Percentiles rank a stretch among this genome's conserved stretches.
These are phyloP conservation scores for Gymnosoma rotundatum DNA, from an alignment of 2,888 invertebrate species.

Conservation along the genomic window DNA sequence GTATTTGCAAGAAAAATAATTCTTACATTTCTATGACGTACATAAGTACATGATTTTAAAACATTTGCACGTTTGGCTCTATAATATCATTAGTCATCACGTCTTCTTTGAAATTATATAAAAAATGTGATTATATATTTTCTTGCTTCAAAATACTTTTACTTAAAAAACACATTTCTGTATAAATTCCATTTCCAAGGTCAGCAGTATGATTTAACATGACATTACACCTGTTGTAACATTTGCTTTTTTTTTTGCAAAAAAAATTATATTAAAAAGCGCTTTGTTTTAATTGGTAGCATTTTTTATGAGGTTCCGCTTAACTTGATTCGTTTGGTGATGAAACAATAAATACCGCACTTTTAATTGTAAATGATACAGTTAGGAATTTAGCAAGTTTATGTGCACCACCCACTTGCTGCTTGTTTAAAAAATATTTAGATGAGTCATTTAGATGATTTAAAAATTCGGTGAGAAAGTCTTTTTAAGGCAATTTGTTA, in stretches of 20 bases:
- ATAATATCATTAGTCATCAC: too few relatives aligned
- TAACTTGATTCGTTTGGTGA: constrained; percentile 40
- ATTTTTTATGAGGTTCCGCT: not conserved
- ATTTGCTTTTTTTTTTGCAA: too few relatives aligned
- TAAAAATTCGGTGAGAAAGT: not conserved
- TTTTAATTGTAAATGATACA: constrained; percentile 3
- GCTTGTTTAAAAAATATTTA: not conserved
- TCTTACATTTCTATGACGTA: too few relatives aligned
- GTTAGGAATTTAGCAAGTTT: constrained; percentile 19
- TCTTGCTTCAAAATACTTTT: too few relatives aligned
- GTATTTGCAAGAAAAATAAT: too few relatives aligned
- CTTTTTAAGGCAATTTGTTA: not conserved
- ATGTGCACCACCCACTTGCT: constrained; percentile 17
- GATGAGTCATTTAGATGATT: constrained; percentile 20
- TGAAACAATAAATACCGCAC: constrained; percentile 13
- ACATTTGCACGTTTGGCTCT: not conserved
- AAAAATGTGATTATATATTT: too few relatives aligned
- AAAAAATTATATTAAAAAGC: too few relatives aligned
- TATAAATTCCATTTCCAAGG: too few relatives aligned
- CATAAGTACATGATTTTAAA: not conserved
- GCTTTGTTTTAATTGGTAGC: not conserved
- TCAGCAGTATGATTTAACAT: too few relatives aligned
- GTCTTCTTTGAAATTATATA: too few relatives aligned
- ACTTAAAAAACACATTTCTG: too few relatives aligned
- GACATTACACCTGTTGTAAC: too few relatives aligned